Evolutionary conservation across 2,113 vertebrate species (phyloP), one percentile per base, ranked within the genome.

Genomic region (Campylomormyrus numenius): DNA sequence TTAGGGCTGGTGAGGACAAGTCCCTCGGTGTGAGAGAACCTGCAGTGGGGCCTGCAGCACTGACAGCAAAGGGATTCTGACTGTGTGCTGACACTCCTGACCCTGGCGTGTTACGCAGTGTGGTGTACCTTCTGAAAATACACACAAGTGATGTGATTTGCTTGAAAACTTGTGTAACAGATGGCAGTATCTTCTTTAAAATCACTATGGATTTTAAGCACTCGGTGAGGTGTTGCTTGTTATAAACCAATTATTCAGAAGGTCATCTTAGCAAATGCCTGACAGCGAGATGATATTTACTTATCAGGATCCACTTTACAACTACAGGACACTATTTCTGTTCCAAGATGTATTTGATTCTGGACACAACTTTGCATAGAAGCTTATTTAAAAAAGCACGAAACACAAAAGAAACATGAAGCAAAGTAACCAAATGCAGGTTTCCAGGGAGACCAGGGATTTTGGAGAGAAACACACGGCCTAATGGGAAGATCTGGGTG

Each of bases 221-320:
- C 89, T 88, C 87, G 46, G 86, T 88, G 87, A 91, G 88, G 48
- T 84, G 83, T 83, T 17, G 90, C 90, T 74, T 87, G 85, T 88
- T 49, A 84, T 21, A 88, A 90, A 87, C 11, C n/a, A 70, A 27
- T 85, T 85, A 52, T 90, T 58, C 58, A 83, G 48, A 90, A 88
- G 85, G 88, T 8, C 62, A 49, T 89, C 52, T 49, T 48, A 87
- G 17, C 77, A 84, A 85, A 62, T 53, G 49, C 19, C 35, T 31
- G 70, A 56, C 48, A 89, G 58, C 70, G 50, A 24, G 13, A 88
- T 70, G 39, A 46, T 85, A 58, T 83, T 90, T 88, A 53, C 77
- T 58, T 42, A 91, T 21, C 53, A 74, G 85, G 91, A 89, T 50
- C 53, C 24, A 74, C 48, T 89, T 91, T 87, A 58, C 10, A 8